Percentiles rank a stretch among this genome's conserved stretches.
Conservation (phyloP, 2,888 invertebrate genomes). For the Alloscopus bannaensis region DNA sequence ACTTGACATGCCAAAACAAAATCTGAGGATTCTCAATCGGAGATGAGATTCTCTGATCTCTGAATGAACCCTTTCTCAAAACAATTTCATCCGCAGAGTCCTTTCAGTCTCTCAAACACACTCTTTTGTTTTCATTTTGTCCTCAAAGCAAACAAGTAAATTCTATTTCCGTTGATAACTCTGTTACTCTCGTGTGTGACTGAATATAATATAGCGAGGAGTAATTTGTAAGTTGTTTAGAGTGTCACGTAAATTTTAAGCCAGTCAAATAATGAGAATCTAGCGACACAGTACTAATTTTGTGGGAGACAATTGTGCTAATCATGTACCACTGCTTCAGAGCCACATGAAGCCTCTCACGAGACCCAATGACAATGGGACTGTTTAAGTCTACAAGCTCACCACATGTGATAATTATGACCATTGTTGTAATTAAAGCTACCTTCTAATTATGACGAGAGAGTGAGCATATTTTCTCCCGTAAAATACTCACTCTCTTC, state of each 20-base stretch:
- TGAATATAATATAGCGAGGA: too few relatives aligned
- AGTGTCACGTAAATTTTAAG: constrained; percentile 5
- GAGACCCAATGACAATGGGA: too few relatives aligned
- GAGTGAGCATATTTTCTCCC: constrained; percentile 20
- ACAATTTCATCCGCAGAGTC: constrained; percentile 6
- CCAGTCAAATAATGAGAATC: too few relatives aligned
- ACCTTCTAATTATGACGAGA: constrained; percentile 55
- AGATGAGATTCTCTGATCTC: constrained; percentile 1
- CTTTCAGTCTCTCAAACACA: constrained; percentile 8
- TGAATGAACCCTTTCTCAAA: constrained; percentile 34
- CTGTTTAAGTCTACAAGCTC: too few relatives aligned
- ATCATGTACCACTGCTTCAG: too few relatives aligned
- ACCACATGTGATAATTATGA: constrained; percentile 41
- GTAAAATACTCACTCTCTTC: constrained; percentile 6
- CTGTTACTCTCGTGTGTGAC: neutral
- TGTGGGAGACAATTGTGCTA: too few relatives aligned
- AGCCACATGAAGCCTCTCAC: too few relatives aligned
- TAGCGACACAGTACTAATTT: constrained; percentile 24
- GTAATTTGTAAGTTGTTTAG: too few relatives aligned
- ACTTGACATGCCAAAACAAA: constrained; percentile 62
- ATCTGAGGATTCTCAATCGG: constrained; percentile 46
- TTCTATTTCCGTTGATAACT: constrained; percentile 10
- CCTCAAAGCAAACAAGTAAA: neutral
- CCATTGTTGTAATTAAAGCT: constrained; percentile 51
- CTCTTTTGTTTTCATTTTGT: constrained; percentile 23